Conservation (phyloP, 2,888 invertebrate genomes). For the Phania funesta region DNA sequence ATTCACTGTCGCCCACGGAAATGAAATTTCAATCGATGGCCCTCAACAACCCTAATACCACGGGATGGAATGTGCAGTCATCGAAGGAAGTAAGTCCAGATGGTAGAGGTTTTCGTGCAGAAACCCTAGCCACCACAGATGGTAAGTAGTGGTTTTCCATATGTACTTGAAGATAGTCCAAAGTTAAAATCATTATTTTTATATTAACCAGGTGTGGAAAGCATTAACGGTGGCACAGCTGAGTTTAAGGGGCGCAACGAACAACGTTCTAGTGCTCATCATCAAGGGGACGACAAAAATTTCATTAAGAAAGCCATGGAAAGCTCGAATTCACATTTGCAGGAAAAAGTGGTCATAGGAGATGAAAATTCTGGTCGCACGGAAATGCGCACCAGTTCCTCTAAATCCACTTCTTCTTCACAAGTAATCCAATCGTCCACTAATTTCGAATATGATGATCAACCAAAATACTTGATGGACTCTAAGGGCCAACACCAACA, state of each 20-base stretch:
- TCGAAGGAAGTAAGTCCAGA: constrained; percentile 84
- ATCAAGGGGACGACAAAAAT: constrained; percentile 82
- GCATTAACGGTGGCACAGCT: constrained; percentile 84
- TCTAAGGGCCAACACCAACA: constrained; percentile 72
- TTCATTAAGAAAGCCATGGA: constrained; percentile 81
- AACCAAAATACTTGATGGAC: constrained; percentile 71
- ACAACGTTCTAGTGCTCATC: constrained; percentile 82
- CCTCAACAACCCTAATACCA: constrained; percentile 79
- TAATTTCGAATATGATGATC: constrained; percentile 71
- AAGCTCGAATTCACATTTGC: constrained; percentile 81
- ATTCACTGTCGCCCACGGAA: constrained; percentile 87
- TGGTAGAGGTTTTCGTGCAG: constrained; percentile 84
- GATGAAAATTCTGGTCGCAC: constrained; percentile 81
- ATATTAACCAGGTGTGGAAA: constrained; percentile 82
- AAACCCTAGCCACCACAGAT: constrained; percentile 84
- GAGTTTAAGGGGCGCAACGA: constrained; percentile 85
- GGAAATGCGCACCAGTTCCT: constrained; percentile 78
- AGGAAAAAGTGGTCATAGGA: constrained; percentile 81
- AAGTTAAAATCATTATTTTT: background rate
- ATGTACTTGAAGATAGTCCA: too few species aligned
- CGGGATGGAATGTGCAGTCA: constrained; percentile 86
- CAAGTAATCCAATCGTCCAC: constrained; percentile 76
- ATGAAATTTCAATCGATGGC: constrained; percentile 77
- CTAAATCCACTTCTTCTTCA: constrained; percentile 77
- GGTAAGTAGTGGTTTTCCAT: constrained; percentile 77